Base-by-base conservation (phyloP, 2,888 invertebrate species). In the Philereme vetulata region DNA sequence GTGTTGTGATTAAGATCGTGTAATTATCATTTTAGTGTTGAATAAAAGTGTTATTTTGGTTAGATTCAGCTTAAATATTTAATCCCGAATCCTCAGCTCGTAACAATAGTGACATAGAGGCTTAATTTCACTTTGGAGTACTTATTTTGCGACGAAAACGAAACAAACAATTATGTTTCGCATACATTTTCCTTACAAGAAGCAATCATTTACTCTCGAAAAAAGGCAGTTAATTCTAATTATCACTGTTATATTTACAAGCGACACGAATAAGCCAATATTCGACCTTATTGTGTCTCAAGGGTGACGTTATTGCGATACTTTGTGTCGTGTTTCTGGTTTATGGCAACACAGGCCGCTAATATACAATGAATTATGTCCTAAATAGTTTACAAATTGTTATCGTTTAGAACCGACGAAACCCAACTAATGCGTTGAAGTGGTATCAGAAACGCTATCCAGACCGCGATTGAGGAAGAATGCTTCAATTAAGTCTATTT, bases 301-400 rank as follows among this genome's bases (percentile, higher is more conserved):
- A 60, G 67, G 67, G 70, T 62, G 58, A 46, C 66, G 56, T 70
- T 66, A 67, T 70, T 49, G 62, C 56, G 52, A 65, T 66, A 69
- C 67, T 69, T 69, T 67, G 67, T 67, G 60, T 64, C 67, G 53
- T 67, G 61, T 69, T 66, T 54, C 42, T 64, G 60, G 53, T 69
- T 67, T 69, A 69, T 67, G 64, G 60, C 55, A 65, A 56, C 51
- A 64, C 69, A 45, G 53, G 63, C 54, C 62, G 54, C 66, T 65
- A 66, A 62, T 62, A 64, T 42, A 35, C 53, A 36, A 62, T 63
- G 56, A 64, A 34, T 62, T 62, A 67, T 62, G 48, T 8, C 33
- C 47, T 61, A 63, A 60, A 63, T 62, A 61, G 58, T 65, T 59
- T 11, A 58, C 58, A 58, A 62, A 62, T 55, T 62, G 58, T 49